A percentile compares a stretch with the other conserved stretches of the same genome.
These are phyloP conservation scores for Drosophila nr. fundita DNA, from an alignment of 2,888 invertebrate species.

Conservation along the genomic window DNA sequence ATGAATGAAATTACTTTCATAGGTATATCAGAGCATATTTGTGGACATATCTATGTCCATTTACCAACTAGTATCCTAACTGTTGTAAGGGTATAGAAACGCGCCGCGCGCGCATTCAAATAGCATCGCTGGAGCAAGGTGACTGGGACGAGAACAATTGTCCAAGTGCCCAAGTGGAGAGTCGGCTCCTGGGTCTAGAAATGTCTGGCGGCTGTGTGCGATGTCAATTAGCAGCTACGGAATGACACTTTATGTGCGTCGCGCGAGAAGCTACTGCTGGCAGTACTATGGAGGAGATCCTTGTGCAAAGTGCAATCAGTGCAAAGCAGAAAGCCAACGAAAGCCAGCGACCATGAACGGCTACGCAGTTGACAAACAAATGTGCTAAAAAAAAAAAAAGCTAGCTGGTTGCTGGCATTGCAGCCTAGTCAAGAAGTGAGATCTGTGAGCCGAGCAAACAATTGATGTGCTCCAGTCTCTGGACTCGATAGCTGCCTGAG, in stretches of 20 bases:
- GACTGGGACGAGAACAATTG: slow-evolving; percentile 69
- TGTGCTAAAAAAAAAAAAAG: slow-evolving; percentile 14
- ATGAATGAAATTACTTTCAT: not conserved
- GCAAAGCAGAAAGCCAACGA: slow-evolving; percentile 75
- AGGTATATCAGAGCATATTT: not conserved
- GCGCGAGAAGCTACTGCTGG: slow-evolving; percentile 63
- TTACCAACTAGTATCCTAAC: too few species aligned
- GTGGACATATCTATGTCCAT: not conserved
- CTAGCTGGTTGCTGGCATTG: slow-evolving; percentile 16
- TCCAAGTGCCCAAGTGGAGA: slow-evolving; percentile 43
- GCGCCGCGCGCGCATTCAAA: slow-evolving; percentile 74
- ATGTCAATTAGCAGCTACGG: slow-evolving; percentile 85
- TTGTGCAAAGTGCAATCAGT: slow-evolving; percentile 82
- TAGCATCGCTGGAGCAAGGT: slow-evolving; percentile 67
- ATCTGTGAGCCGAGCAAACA: slow-evolving; percentile 71
- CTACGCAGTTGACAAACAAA: slow-evolving; percentile 80
- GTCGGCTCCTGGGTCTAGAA: slow-evolving; percentile 21
- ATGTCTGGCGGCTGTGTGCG: slow-evolving; percentile 72
- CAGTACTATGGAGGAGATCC: slow-evolving; percentile 41
- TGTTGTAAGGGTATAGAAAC: slow-evolving; percentile 45
- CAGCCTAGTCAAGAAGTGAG: slow-evolving; percentile 50
- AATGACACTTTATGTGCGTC: slow-evolving; percentile 84
- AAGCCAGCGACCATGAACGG: slow-evolving; percentile 74
- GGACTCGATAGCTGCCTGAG: slow-evolving; percentile 7
- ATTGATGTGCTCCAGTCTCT: slow-evolving; percentile 67